Conservation (phyloP, 2,797 vertebrate species). For the Diglossa cyanea region DNA sequence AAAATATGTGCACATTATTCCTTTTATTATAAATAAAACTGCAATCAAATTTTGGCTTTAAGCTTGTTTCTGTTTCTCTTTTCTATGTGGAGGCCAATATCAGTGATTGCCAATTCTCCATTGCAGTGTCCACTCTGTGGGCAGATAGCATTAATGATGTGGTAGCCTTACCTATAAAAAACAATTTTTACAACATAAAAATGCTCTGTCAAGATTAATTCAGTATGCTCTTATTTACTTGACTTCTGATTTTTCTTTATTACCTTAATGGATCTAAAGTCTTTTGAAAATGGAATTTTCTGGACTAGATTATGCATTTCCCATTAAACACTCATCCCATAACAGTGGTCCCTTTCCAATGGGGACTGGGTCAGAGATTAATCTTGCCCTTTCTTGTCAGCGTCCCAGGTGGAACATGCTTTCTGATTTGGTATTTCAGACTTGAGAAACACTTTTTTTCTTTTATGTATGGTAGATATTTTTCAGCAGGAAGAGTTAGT, state of each 20-base stretch:
- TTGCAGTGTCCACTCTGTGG: neutral
- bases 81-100: neutral
- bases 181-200: neutral
- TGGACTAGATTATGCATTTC: neutral
- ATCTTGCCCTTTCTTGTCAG: neutral
- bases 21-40: slow-evolving; percentile 13
- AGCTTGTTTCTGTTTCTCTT: neutral
- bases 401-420: neutral
- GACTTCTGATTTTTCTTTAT: neutral
- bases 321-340: neutral
- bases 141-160: neutral
- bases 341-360: neutral
- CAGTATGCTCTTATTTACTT: neutral
- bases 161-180: neutral
- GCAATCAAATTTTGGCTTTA: slow-evolving; percentile 7
- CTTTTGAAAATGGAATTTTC: neutral
- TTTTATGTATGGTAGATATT: neutral
- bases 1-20: slow-evolving; percentile 2
- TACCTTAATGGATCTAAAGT: neutral
- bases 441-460: neutral
- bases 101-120: neutral
- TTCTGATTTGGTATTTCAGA: neutral
- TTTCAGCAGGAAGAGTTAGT: neutral
- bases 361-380: neutral
- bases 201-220: neutral